A percentile compares a stretch with the other conserved stretches of the same genome.
Conservation (phyloP, 1,140 invertebrate genomes). For the Megathymus violae region DNA sequence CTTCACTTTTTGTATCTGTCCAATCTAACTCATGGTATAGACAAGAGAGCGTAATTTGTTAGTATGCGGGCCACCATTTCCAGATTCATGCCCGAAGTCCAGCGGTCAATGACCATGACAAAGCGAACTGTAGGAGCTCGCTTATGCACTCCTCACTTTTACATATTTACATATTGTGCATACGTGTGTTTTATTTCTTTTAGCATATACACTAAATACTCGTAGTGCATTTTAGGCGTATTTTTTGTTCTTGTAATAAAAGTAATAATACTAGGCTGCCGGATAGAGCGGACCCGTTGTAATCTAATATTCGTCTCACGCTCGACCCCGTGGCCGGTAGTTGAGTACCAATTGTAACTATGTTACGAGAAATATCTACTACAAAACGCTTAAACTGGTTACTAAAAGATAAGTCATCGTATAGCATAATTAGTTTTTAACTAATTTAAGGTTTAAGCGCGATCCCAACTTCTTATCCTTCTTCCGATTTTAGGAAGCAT, state of each 20-base stretch:
- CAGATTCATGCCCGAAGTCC: conserved; percentile 52
- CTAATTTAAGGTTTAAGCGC: no score
- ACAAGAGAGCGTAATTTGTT: conserved; percentile 34
- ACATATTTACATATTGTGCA: conserved; percentile 32
- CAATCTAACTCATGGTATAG: conserved; percentile 9
- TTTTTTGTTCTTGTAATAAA: no score
- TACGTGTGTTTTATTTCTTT: conserved; percentile 16
- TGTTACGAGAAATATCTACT: conserved; percentile 38
- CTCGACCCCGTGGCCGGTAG: conserved; percentile 51
- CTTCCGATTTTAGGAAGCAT: no score
- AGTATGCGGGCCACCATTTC: conserved; percentile 55
- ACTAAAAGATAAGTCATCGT: no score
- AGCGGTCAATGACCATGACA: conserved; percentile 62
- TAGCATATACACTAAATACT: neutral
- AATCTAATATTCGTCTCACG: conserved; percentile 63
- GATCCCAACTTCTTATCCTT: no score
- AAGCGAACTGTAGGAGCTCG: conserved; percentile 30
- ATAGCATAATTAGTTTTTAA: no score
- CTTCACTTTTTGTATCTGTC: no score
- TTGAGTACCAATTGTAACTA: conserved; percentile 16
- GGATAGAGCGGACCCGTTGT: conserved; percentile 41
- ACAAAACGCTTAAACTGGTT: neutral
- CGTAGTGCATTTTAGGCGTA: no score
- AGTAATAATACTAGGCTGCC: conserved; percentile 5
- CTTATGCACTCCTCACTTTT: conserved; percentile 39